These are phyloP conservation scores for Amphimallon solstitiale DNA, from an alignment of 2,888 invertebrate species.

Conservation along the genomic window DNA sequence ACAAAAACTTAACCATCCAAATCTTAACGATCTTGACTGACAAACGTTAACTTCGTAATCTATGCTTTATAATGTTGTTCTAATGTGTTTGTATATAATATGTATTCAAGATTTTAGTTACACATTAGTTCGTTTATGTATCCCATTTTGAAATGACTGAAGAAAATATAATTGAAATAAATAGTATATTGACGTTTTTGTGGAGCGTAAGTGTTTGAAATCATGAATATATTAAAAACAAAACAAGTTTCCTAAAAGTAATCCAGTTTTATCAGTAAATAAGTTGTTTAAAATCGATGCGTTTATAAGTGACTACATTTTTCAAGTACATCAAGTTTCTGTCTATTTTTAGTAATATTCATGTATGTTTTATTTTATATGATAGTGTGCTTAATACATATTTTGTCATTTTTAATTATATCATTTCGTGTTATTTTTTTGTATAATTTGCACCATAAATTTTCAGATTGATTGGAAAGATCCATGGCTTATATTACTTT, in stretches of 20 bases:
- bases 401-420: background rate
- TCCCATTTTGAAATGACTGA: conserved; percentile 62
- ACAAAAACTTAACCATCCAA: too few species aligned
- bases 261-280: conserved; percentile 1
- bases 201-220: conserved; percentile 74
- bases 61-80: too few species aligned
- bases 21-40: too few species aligned
- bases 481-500: conserved; percentile 83
- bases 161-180: conserved; percentile 73
- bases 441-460: conserved; percentile 35
- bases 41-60: too few species aligned
- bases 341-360: background rate
- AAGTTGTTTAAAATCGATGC: background rate
- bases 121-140: too few species aligned
- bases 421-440: background rate
- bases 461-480: conserved; percentile 90
- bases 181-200: conserved; percentile 81
- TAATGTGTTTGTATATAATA: too few species aligned
- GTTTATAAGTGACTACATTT: background rate
- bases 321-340: background rate
- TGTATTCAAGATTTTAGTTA: too few species aligned
- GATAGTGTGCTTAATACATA: background rate
- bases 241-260: background rate
- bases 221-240: background rate
- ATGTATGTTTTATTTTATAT: too few species aligned